Conservation (phyloP, 2,797 vertebrate species). For the Xiphorhynchus erythropygius region DNA sequence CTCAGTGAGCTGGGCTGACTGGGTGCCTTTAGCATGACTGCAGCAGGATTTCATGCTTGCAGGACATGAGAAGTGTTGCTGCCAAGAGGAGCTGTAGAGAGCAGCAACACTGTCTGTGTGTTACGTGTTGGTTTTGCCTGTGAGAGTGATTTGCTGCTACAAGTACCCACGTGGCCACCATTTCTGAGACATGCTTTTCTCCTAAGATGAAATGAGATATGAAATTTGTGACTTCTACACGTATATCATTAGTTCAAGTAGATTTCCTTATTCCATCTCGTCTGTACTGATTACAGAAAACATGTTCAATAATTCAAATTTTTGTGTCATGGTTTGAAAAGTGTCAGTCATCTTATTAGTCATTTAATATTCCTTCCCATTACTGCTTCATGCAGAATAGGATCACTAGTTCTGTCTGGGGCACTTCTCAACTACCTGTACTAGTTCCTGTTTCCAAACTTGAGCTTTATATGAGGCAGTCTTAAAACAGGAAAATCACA, state of each 20-base stretch:
- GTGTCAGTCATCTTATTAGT: background rate
- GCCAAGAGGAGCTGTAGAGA: background rate
- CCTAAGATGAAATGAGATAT: background rate
- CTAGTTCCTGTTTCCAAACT: background rate
- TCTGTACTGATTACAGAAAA: background rate
- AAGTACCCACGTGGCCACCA: accelerated
- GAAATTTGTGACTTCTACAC: background rate
- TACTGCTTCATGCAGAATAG: background rate
- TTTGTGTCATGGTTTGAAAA: background rate
- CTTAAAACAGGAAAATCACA: background rate
- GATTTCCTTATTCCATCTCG: background rate
- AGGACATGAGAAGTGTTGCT: background rate
- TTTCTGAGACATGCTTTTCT: background rate
- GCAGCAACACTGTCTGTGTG: background rate
- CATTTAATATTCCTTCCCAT: background rate
- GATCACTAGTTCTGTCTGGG: background rate
- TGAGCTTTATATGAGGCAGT: background rate
- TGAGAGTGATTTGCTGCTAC: background rate
- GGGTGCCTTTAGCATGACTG: background rate
- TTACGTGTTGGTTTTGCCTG: background rate
- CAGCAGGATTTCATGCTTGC: background rate
- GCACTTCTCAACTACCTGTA: background rate
- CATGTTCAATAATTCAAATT: background rate
- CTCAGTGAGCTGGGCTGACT: background rate
- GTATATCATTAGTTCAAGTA: background rate